Percentiles rank a stretch among this genome's conserved stretches.
phyloP scores from a whole-genome alignment of 2,113 vertebrate species.

The Galeopterus variegatus region DNA sequence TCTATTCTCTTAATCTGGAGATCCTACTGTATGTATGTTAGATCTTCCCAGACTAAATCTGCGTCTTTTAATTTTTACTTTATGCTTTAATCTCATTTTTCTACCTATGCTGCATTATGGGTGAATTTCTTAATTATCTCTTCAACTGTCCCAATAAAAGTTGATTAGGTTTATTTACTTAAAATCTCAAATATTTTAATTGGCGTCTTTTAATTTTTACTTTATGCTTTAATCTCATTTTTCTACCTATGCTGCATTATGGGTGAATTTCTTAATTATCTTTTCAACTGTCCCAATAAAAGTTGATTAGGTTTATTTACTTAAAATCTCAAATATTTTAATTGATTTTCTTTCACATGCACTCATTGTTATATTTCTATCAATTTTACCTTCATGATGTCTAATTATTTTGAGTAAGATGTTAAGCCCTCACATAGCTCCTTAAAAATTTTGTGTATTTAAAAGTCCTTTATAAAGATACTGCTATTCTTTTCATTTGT shows the following conservation, averaged over 20 bases:
- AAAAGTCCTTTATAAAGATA: neutral
- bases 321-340: neutral
- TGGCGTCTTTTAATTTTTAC: too few relatives aligned
- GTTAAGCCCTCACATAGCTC: neutral
- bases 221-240: neutral
- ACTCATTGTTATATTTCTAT: neutral
- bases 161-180: neutral
- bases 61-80: neutral
- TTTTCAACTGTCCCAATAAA: neutral
- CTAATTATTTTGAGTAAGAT: neutral
- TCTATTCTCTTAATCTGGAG: neutral
- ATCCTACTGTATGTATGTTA: neutral
- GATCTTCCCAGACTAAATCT: neutral
- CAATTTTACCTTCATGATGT: neutral
- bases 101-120: neutral
- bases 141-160: neutral
- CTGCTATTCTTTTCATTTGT: neutral
- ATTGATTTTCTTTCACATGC: neutral
- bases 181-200: neutral
- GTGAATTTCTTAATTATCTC: neutral
- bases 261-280: neutral
- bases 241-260: neutral
- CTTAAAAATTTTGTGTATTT: neutral
- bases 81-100: neutral
- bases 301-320: neutral